Conservation (phyloP, 2,113 vertebrate species). For the Cryptotis parvus region DNA sequence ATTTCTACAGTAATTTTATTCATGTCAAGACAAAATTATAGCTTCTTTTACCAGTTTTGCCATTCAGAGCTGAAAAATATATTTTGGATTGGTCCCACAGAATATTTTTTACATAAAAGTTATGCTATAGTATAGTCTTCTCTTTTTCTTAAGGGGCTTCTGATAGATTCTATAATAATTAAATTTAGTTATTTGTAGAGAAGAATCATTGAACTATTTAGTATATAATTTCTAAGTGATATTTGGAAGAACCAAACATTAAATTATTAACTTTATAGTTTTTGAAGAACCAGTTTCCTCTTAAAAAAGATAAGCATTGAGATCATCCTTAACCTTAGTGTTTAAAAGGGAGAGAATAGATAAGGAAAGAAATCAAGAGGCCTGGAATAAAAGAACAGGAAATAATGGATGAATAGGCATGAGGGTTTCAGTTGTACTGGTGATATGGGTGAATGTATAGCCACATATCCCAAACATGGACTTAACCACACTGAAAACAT, state of each 20-base stretch:
- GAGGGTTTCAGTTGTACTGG: too few relatives aligned
- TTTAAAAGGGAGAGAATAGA: too few relatives aligned
- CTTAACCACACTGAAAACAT: too few relatives aligned
- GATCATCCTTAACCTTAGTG: too few relatives aligned
- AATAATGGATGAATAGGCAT: too few relatives aligned
- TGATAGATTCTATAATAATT: constrained; percentile 47
- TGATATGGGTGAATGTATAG: too few relatives aligned
- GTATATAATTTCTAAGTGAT: background rate
- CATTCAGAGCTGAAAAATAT: background rate
- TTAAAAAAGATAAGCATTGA: too few relatives aligned
- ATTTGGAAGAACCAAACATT: background rate
- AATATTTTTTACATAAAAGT: background rate
- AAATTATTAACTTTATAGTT: constrained; percentile 22
- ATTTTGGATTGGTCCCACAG: background rate
- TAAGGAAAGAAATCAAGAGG: too few relatives aligned
- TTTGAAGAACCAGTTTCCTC: background rate
- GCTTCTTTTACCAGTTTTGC: background rate
- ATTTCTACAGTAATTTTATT: constrained; percentile 10
- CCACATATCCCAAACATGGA: too few relatives aligned
- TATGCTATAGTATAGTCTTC: background rate
- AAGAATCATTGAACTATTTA: constrained; percentile 25
- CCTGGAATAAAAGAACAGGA: too few relatives aligned
- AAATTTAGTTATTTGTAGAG: constrained; percentile 46
- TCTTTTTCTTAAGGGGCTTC: constrained; percentile 1
- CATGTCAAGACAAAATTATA: constrained; percentile 34